Evolutionary conservation across 1,140 invertebrate species (phyloP).

Genomic region (Lycorma delicatula): DNA sequence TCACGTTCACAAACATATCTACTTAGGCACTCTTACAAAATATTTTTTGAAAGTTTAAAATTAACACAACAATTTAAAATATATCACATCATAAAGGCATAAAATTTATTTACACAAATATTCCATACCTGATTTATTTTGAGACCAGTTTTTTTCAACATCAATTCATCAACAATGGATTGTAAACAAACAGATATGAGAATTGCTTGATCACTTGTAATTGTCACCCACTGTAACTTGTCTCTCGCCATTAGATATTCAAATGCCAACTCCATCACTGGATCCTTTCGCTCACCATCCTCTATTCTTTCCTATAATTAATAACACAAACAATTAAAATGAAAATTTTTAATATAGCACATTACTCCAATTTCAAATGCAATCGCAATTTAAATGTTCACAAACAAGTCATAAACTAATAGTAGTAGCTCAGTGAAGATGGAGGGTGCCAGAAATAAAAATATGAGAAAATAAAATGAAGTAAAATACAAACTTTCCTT

Average conservation of each 20-base stretch:
- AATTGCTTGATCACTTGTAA: conserved; percentile 83
- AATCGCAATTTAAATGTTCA: too few species aligned
- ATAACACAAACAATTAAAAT: conserved; percentile 1
- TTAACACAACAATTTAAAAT: too few species aligned
- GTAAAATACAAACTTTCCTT: too few species aligned
- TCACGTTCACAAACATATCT: too few species aligned
- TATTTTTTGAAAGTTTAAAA: too few species aligned
- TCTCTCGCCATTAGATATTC: conserved; percentile 93
- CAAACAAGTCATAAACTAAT: too few species aligned
- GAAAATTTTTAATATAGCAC: not conserved
- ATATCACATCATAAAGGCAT: too few species aligned
- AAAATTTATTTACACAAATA: too few species aligned
- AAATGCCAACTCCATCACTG: conserved; percentile 75
- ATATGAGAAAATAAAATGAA: too few species aligned
- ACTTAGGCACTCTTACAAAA: too few species aligned
- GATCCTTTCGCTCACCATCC: conserved; percentile 12
- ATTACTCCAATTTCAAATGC: not conserved
- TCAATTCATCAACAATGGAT: conserved; percentile 88
- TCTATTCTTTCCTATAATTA: conserved; percentile 10
- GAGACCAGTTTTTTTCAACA: conserved; percentile 65
- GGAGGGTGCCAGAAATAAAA: too few species aligned
- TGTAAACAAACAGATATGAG: conserved; percentile 92
- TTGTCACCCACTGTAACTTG: conserved; percentile 84
- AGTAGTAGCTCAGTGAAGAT: too few species aligned
- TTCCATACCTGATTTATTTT: conserved; percentile 36